phyloP scores from a whole-genome alignment of 1,140 invertebrate species.

The Drosophila chauvacae region DNA sequence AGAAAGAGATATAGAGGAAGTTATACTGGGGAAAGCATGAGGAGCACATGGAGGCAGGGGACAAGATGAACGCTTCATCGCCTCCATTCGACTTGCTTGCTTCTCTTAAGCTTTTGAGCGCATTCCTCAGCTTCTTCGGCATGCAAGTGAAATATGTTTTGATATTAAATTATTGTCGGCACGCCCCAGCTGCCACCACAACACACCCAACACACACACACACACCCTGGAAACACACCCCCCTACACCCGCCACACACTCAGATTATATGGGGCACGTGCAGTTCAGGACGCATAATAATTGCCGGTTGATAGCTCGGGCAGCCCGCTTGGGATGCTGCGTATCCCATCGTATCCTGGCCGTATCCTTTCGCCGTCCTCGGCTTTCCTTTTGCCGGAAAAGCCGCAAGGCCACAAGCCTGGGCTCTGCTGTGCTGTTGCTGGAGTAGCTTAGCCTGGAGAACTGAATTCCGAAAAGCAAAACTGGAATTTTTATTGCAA shows the following conservation, averaged over 20 bases:
- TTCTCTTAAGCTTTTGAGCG: conserved; percentile 51
- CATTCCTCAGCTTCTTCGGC: conserved; percentile 75
- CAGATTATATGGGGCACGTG: conserved; percentile 45
- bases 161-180: conserved; percentile 81
- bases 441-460: conserved; percentile 19
- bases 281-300: conserved; percentile 72
- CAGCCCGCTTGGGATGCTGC: conserved; percentile 36
- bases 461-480: conserved; percentile 80
- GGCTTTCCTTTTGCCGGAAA: conserved; percentile 16
- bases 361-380: conserved; percentile 25
- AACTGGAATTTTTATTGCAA: conserved; percentile 83
- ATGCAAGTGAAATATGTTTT: conserved; percentile 82
- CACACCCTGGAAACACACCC: background rate
- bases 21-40: background rate
- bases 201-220: conserved; percentile 7
- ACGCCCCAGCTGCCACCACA: conserved; percentile 43
- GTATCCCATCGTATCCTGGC: conserved; percentile 44
- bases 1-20: background rate
- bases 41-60: conserved; percentile 1
- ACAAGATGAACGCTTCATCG: conserved; percentile 49
- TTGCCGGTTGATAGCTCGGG: conserved; percentile 68
- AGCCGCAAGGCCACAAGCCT: conserved; percentile 56
- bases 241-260: background rate
- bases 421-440: conserved; percentile 11
- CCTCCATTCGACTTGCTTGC: conserved; percentile 54